These are phyloP conservation scores for Notoglanidium macrostoma DNA, from an alignment of 2,797 vertebrate genomes.

Conservation along the genomic window DNA sequence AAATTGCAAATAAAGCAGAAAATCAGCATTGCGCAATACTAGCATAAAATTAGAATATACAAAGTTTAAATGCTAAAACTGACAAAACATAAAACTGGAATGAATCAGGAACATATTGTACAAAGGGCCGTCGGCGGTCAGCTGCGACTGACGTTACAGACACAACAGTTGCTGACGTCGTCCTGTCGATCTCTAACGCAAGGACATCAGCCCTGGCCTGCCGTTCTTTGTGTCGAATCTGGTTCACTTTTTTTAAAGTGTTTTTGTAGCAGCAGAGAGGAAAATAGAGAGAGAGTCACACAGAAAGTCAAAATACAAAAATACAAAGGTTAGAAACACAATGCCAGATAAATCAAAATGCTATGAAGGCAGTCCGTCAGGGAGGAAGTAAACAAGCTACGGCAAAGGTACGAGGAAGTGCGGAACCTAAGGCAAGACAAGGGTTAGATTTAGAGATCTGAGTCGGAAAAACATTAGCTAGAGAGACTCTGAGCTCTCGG, in stretches of 20 bases:
- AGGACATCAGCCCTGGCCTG: neutral
- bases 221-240: neutral
- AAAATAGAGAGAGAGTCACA: neutral
- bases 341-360: neutral
- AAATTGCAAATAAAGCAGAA: too few relatives aligned
- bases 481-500: neutral
- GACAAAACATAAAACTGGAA: neutral
- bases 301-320: neutral
- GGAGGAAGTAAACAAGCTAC: neutral
- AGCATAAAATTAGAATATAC: neutral
- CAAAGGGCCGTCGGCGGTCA: neutral
- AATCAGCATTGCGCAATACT: neutral
- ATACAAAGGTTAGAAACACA: neutral
- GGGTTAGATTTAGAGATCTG: neutral
- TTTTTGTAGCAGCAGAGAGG: neutral
- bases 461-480: neutral
- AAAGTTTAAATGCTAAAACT: neutral
- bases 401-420: too few relatives aligned
- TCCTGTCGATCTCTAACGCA: neutral
- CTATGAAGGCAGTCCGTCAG: neutral
- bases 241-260: neutral
- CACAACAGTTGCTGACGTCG: neutral
- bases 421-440: neutral
- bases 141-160: neutral
- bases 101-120: neutral